Evolutionary conservation across 2,113 vertebrate genomes (phyloP).

Genomic region (Brienomyrus brachyistius): DNA sequence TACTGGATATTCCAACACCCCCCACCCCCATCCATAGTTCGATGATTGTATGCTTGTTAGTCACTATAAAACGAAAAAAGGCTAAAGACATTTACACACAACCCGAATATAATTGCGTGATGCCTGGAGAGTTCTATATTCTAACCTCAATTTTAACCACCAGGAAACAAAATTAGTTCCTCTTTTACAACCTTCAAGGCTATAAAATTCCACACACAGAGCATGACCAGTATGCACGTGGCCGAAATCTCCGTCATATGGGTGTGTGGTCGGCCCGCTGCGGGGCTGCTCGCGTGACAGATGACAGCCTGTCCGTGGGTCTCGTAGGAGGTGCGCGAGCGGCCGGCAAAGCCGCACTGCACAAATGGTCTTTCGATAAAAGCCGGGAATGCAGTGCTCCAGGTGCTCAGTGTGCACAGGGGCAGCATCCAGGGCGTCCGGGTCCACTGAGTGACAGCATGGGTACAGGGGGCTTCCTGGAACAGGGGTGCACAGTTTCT

Average conservation of each 20-base stretch:
- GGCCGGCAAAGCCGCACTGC: neutral
- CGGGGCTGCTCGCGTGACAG: neutral
- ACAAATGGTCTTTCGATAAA: neutral
- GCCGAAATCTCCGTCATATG: neutral
- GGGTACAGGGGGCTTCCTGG: neutral
- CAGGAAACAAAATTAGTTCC: neutral
- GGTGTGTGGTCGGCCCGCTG: neutral
- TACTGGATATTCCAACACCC: neutral
- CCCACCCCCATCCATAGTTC: neutral
- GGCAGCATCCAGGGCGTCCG: neutral
- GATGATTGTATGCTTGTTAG: neutral
- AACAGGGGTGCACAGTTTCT: neutral
- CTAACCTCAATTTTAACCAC: neutral
- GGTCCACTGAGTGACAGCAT: neutral
- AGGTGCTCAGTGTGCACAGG: neutral
- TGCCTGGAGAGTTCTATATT: neutral
- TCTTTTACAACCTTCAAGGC: neutral
- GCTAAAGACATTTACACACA: neutral
- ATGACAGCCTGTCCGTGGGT: neutral
- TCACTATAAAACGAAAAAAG: neutral
- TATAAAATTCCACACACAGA: neutral
- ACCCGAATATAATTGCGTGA: neutral
- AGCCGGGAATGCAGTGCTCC: neutral
- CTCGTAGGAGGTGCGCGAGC: neutral
- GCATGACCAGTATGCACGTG: neutral